Conservation (phyloP, 2,797 vertebrate genomes). For the Amblyraja radiata region DNA sequence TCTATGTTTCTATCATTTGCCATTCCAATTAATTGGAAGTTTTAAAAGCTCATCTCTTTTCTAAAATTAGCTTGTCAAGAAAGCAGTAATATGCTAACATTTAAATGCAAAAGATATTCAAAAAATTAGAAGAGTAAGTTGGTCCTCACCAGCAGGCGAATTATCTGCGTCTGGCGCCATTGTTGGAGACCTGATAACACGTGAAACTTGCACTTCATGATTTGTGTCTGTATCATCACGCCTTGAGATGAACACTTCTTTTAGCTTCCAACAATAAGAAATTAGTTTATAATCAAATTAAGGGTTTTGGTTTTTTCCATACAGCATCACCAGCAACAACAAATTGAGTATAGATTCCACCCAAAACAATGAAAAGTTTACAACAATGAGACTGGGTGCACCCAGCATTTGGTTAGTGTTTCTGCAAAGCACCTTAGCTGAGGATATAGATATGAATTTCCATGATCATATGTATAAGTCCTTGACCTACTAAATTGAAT, state of each 20-base stretch:
- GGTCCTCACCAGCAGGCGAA: neutral
- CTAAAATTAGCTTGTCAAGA: neutral
- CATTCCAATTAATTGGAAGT: neutral
- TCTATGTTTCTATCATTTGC: no score
- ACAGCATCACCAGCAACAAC: neutral
- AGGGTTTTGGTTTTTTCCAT: neutral
- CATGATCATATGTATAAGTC: neutral
- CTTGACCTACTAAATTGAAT: neutral
- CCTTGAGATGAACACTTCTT: neutral
- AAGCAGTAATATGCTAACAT: neutral
- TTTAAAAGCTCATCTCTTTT: neutral
- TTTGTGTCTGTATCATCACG: neutral
- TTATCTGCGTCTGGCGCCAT: neutral
- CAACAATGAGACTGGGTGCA: neutral
- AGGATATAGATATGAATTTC: neutral
- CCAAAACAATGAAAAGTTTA: neutral
- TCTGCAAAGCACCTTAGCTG: neutral
- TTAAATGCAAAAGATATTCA: neutral
- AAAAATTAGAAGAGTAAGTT: neutral
- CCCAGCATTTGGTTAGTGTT: neutral
- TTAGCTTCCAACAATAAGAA: conserved; percentile 21
- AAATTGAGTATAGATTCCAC: neutral
- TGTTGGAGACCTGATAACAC: neutral
- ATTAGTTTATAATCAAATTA: neutral
- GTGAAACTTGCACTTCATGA: neutral